phyloP scores from a whole-genome alignment of 2,113 vertebrate genomes.

The Pycnonotus jocosus region DNA sequence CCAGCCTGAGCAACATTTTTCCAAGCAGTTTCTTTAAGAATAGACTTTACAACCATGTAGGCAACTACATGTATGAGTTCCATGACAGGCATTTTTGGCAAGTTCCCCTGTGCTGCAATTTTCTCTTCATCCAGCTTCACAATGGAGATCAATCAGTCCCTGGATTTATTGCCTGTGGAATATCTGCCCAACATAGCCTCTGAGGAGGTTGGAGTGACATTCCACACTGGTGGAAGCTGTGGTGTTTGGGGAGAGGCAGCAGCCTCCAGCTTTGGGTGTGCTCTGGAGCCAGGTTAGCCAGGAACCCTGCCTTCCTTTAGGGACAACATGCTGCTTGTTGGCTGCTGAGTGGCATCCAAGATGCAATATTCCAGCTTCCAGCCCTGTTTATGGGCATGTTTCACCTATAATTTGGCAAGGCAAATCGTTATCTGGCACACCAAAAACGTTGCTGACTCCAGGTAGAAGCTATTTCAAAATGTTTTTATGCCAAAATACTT shows the following conservation, averaged over 20 bases:
- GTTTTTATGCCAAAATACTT: not conserved
- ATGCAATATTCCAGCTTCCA: not conserved
- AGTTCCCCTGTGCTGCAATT: not conserved
- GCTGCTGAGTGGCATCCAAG: not conserved
- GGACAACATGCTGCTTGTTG: rapidly evolving
- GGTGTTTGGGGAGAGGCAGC: not conserved
- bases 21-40: not conserved
- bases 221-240: not conserved
- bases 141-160: not conserved
- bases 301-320: not conserved
- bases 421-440: not conserved
- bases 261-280: not conserved
- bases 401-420: not conserved
- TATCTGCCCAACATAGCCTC: rapidly evolving
- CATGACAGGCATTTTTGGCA: not conserved
- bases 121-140: not conserved
- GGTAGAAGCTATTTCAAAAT: not conserved
- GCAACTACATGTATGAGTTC: rapidly evolving
- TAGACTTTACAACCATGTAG: not conserved
- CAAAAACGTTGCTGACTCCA: not conserved
- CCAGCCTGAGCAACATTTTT: not conserved
- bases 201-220: not conserved
- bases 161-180: not conserved
- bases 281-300: not conserved
- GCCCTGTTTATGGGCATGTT: rapidly evolving